phyloP scores from a whole-genome alignment of 2,113 vertebrate species.

The Lophotis ruficrista region DNA sequence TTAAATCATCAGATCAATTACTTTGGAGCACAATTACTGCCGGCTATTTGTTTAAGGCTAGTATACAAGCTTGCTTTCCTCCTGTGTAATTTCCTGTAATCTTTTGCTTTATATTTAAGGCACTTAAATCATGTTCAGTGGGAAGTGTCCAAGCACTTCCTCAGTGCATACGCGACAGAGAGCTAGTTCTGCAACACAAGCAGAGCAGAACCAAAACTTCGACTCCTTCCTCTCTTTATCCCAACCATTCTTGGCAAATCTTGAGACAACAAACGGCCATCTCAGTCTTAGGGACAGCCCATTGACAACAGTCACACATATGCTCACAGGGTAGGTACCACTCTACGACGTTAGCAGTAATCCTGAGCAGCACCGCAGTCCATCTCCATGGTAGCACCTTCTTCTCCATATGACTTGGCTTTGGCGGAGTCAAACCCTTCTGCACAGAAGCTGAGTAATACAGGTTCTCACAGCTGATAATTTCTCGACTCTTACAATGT shows the following conservation, averaged over 20 bases:
- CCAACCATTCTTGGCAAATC: not conserved
- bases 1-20: not conserved
- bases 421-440: not conserved
- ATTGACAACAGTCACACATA: not conserved
- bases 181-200: not conserved
- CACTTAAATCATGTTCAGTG: not conserved
- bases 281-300: not conserved
- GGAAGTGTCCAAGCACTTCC: not conserved
- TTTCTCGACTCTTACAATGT: not conserved
- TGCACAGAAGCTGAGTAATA: not conserved
- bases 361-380: not conserved
- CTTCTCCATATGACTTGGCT: not conserved
- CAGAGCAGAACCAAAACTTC: not conserved
- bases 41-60: not conserved
- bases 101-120: not conserved
- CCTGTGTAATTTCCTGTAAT: not conserved
- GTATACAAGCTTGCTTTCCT: not conserved
- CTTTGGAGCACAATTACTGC: not conserved
- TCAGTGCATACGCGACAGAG: not conserved
- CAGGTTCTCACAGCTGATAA: not conserved
- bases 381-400: not conserved
- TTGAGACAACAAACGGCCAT: not conserved
- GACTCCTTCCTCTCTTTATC: not conserved
- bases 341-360: not conserved
- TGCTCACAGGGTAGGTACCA: not conserved